phyloP scores from a whole-genome alignment of 1,140 invertebrate species.

The Glossosoma conforme region DNA sequence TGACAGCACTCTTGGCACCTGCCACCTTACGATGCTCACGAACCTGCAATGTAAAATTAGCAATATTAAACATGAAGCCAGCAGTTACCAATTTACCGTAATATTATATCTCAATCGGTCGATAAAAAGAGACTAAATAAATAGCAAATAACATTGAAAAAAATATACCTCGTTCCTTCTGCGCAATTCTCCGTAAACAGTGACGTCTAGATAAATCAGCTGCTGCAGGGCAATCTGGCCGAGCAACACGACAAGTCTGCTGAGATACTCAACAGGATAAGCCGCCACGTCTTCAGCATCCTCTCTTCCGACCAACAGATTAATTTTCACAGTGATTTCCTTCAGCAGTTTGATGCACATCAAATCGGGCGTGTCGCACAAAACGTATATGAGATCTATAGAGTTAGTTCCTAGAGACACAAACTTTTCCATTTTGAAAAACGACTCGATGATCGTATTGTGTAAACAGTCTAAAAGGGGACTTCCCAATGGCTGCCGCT shows the following conservation, averaged over 20 bases:
- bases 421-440: constrained; percentile 39
- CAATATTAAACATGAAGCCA: constrained; percentile 1
- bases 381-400: constrained; percentile 42
- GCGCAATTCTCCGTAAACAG: constrained; percentile 59
- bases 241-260: constrained; percentile 62
- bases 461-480: constrained; percentile 37
- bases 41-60: constrained; percentile 14
- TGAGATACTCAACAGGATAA: constrained; percentile 49
- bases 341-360: constrained; percentile 39
- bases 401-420: constrained; percentile 38
- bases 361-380: constrained; percentile 45
- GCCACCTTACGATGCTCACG: constrained; percentile 26
- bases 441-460: constrained; percentile 42
- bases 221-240: constrained; percentile 72
- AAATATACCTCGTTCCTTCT: constrained; percentile 43
- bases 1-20: constrained; percentile 13
- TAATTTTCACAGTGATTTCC: constrained; percentile 41
- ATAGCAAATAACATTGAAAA: too few relatives aligned
- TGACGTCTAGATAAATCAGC: constrained; percentile 72
- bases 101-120: neutral
- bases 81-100: neutral
- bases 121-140: neutral
- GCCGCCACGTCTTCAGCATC: constrained; percentile 37
- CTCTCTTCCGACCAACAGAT: constrained; percentile 32
- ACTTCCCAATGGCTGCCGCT: constrained; percentile 41